These are phyloP conservation scores for Galaxias olidus DNA, from an alignment of 2,797 vertebrate species.

Conservation along the genomic window DNA sequence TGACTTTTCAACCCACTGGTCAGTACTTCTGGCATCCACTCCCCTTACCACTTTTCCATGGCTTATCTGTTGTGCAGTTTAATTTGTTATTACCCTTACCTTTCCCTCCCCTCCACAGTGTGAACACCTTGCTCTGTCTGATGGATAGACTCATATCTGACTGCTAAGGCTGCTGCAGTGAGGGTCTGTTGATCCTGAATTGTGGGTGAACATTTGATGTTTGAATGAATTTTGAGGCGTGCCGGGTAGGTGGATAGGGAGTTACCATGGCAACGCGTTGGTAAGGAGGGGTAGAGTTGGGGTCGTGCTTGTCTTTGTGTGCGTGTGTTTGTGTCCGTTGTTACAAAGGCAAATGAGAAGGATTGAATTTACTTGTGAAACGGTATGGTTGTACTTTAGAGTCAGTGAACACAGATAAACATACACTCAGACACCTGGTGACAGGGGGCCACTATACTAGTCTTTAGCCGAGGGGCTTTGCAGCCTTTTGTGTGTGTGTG, in stretches of 20 bases:
- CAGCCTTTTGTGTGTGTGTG: neutral
- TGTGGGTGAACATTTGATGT: neutral
- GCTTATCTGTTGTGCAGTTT: too few species aligned
- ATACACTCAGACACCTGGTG: neutral
- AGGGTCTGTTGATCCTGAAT: neutral
- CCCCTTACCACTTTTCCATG: too few species aligned
- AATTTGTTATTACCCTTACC: too few species aligned
- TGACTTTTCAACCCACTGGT: too few species aligned
- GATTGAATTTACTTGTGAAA: conserved; percentile 5
- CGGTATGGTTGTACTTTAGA: conserved; percentile 4
- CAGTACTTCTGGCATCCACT: too few species aligned
- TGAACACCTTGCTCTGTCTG: too few species aligned
- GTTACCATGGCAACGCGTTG: conserved; percentile 30
- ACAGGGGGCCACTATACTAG: neutral
- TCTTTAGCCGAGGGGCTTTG: neutral
- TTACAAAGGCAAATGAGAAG: conserved; percentile 2
- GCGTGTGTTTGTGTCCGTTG: too few species aligned
- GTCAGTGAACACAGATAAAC: neutral
- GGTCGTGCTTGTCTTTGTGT: too few species aligned
- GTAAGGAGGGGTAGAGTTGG: conserved; percentile 6
- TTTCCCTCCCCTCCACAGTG: too few species aligned
- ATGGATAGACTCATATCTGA: neutral
- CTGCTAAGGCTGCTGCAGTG: conserved; percentile 9
- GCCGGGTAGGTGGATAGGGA: neutral
- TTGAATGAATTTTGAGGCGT: too few species aligned